Conservation (phyloP, 2,797 vertebrate species). For the Nyctalus aviator region DNA sequence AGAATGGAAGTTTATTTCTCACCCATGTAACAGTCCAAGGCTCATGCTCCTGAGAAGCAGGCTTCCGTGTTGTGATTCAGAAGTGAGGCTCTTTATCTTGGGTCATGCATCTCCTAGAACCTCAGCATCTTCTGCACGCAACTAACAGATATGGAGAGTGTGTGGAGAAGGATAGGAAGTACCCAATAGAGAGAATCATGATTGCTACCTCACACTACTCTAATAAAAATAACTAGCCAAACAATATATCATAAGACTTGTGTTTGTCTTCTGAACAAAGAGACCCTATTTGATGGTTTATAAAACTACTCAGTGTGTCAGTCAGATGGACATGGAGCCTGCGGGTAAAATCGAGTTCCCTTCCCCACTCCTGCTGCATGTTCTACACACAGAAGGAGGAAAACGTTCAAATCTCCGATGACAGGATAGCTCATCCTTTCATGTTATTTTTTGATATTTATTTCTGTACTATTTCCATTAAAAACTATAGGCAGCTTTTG, state of each 20-base stretch:
- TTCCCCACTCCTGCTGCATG: not conserved
- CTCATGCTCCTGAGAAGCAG: not conserved
- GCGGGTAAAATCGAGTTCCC: not conserved
- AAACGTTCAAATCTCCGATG: constrained; percentile 38
- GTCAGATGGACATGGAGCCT: constrained; percentile 4
- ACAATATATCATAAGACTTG: constrained; percentile 30
- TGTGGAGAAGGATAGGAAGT: not conserved
- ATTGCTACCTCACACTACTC: constrained; percentile 47
- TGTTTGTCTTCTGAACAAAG: constrained; percentile 67
- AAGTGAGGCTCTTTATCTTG: constrained; percentile 2
- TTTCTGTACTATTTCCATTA: constrained; percentile 48
- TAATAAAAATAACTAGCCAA: constrained; percentile 65
- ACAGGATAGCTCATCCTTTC: constrained; percentile 40
- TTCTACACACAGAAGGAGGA: not conserved
- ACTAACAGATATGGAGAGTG: not conserved
- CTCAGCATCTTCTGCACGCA: constrained; percentile 4
- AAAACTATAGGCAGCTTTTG: constrained; percentile 48
- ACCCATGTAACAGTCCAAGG: not conserved
- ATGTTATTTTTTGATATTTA: constrained; percentile 35
- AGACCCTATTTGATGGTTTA: constrained; percentile 35
- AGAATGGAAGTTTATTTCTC: constrained; percentile 29
- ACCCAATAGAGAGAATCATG: constrained; percentile 32
- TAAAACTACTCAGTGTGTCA: constrained; percentile 44
- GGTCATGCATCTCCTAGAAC: not conserved
- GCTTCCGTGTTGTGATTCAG: not conserved